Evolutionary conservation across 2,888 invertebrate species (phyloP).

Genomic region (Hanleya hanleyi): DNA sequence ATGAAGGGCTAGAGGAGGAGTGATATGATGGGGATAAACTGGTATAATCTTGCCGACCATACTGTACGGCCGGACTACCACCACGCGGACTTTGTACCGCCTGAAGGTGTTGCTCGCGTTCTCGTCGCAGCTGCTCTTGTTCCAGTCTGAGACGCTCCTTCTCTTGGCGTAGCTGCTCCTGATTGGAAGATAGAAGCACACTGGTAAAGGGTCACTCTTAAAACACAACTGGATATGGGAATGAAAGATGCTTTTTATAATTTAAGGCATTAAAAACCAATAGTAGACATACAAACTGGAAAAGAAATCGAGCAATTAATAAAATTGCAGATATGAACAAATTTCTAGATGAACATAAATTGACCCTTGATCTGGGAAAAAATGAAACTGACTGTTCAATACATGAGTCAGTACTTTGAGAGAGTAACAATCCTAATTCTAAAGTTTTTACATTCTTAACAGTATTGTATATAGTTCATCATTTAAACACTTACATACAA

Average conservation of each 20-base stretch:
- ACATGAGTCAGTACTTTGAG: too few relatives aligned
- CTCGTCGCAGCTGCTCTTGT: conserved; percentile 43
- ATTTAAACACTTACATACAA: too few relatives aligned
- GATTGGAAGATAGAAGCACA: conserved; percentile 24
- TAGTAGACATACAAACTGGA: too few relatives aligned
- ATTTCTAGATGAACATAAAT: too few relatives aligned
- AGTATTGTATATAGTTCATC: too few relatives aligned
- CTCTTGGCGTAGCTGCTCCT: conserved; percentile 42
- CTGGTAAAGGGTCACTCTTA: background rate
- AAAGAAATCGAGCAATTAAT: too few relatives aligned
- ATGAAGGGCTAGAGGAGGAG: background rate
- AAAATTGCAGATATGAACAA: too few relatives aligned
- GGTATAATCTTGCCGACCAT: background rate
- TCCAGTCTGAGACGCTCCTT: conserved; percentile 44
- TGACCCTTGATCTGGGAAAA: too few relatives aligned
- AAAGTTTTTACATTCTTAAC: too few relatives aligned
- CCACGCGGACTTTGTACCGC: background rate
- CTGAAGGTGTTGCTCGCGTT: conserved; percentile 49
- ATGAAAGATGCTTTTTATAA: background rate
- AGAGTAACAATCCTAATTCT: too few relatives aligned
- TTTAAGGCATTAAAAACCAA: background rate
- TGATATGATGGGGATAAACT: background rate
- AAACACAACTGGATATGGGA: background rate
- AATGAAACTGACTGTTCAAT: too few relatives aligned
- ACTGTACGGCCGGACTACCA: background rate